A percentile compares a stretch with the other conserved stretches of the same genome.
Evolutionary conservation across 1,140 invertebrate species (phyloP).

Genomic region (Steinernema feltiae): DNA sequence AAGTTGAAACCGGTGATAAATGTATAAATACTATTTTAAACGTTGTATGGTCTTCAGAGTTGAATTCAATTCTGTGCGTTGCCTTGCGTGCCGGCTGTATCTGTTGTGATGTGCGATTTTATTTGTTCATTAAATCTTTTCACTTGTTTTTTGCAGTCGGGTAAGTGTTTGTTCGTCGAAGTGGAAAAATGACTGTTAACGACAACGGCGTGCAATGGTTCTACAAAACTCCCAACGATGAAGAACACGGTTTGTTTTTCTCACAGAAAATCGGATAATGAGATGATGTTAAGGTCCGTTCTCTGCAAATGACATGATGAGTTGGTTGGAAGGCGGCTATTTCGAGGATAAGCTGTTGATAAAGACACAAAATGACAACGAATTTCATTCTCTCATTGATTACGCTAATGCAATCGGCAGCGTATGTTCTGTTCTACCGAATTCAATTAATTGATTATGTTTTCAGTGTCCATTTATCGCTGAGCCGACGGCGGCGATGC

Average conservation of each 20-base stretch:
- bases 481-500: background rate
- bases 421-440: background rate
- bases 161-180: no score
- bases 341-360: background rate
- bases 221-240: background rate
- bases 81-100: no score
- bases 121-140: no score
- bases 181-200: conserved; percentile 4
- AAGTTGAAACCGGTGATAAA: background rate
- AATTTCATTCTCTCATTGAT: background rate
- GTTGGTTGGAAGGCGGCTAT: background rate
- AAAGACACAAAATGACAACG: background rate
- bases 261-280: background rate
- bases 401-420: background rate
- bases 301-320: background rate
- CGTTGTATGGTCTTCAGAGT: no score
- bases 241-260: background rate
- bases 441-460: background rate
- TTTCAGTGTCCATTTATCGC: background rate
- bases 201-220: conserved; percentile 1
- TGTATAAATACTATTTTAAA: background rate
- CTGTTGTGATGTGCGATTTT: no score
- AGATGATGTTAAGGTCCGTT: background rate
- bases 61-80: no score
- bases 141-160: no score